Evolutionary conservation across 2,113 vertebrate genomes (phyloP).

Genomic region (Takifugu bimaculatus): DNA sequence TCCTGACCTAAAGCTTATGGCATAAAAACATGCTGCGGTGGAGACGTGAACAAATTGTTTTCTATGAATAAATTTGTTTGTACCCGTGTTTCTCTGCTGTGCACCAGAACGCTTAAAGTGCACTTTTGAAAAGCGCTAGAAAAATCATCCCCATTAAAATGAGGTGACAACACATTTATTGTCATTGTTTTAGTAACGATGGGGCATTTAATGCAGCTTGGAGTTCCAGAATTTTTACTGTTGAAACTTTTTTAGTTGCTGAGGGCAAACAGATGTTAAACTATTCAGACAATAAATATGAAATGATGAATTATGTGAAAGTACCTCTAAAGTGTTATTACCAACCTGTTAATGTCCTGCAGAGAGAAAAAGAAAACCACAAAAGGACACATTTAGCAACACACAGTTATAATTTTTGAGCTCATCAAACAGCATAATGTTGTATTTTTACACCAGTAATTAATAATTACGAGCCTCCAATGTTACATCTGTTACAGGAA

Average conservation of each 20-base stretch:
- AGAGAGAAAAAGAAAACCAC: neutral
- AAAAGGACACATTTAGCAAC: neutral
- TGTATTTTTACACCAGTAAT: slow-evolving; percentile 3
- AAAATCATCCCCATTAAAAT: too few species aligned
- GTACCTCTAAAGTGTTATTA: neutral
- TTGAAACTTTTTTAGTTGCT: neutral
- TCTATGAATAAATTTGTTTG: slow-evolving; percentile 55
- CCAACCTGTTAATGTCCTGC: neutral
- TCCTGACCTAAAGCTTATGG: slow-evolving; percentile 53
- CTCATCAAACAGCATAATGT: neutral
- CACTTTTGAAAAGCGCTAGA: too few species aligned
- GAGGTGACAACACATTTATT: too few species aligned
- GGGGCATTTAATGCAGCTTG: too few species aligned
- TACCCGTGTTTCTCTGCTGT: neutral
- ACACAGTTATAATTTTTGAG: neutral
- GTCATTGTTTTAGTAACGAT: neutral
- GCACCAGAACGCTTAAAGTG: too few species aligned
- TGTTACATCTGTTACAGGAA: slow-evolving; percentile 41
- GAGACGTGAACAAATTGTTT: slow-evolving; percentile 56
- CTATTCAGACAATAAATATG: neutral
- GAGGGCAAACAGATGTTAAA: neutral
- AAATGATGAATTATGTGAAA: neutral
- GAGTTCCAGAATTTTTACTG: neutral
- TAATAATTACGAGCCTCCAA: slow-evolving; percentile 6
- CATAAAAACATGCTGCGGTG: slow-evolving; percentile 45